Evolutionary conservation across 1,140 invertebrate genomes (phyloP), one percentile per base, ranked within the genome.

Genomic region (Diploscapter pachys): DNA sequence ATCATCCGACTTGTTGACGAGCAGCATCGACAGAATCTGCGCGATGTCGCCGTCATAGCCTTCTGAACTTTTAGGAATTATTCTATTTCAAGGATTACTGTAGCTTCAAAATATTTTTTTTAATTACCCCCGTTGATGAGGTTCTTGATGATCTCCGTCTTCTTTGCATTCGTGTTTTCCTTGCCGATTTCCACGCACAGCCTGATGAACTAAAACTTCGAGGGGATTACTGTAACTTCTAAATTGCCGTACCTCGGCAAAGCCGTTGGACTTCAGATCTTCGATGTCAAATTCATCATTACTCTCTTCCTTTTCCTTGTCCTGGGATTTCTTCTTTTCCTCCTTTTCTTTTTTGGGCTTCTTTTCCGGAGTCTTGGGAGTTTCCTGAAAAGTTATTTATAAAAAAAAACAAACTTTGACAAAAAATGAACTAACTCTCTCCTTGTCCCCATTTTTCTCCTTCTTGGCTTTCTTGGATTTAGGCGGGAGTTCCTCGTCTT

Each of bases 1-100:
- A 6, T 67, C 31, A 54, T 76, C 31, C 67, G 71, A 69, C 8
- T 63, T 64, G 52, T 54, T 63, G 49, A 63, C 69, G 50, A 76
- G 59, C 2, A 76, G 62, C 31, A 76, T 63, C 66, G 48, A 49
- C 55, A 76, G 54, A 62, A 76, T 57, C 13, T 63, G 63, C 53
- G 54, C 63, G 4, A 72, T 9, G 63, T 76, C 75, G 9, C 75
- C 75, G 63, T 76, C 75, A 6, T 64, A 76, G 5, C 53, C 61
- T 51, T 76, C 74, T 76, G 61, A 52, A 63, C n/a, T 56, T 13
- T 11, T 31, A 55, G 8, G 62, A 9, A 69, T 69, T 63, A 2
- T 2, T 0, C n/a, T 8, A 50, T 9, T 13, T 48, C n/a, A 51
- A 66, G 11, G 9, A 55, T 48, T 6, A 50, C 11, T n/a, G 6